Evolutionary conservation across 2,113 vertebrate genomes (phyloP).

Genomic region (Rhinolophus sinicus): DNA sequence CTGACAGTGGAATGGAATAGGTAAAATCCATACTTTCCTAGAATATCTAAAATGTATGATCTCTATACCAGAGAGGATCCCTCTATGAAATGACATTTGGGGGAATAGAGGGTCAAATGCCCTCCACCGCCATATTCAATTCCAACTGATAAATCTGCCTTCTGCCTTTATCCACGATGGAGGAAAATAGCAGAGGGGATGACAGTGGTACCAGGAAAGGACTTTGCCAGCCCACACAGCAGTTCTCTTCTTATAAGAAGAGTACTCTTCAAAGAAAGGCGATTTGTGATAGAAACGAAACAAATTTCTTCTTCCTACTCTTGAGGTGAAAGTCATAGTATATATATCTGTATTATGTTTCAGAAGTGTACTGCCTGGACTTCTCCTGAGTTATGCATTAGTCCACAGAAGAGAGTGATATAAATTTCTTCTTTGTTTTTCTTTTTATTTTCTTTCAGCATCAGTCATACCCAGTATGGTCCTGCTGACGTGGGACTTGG

Average conservation of each 20-base stretch:
- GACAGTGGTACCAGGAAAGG: not conserved
- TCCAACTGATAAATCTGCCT: not conserved
- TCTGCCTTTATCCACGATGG: not conserved
- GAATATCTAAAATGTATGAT: not conserved
- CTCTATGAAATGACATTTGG: not conserved
- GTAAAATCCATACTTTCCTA: not conserved
- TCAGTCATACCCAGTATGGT: not conserved
- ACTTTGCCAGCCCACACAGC: not conserved
- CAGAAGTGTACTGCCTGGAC: not conserved
- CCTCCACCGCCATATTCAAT: not conserved
- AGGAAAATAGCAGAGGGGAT: not conserved
- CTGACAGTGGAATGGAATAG: not conserved
- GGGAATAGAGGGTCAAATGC: not conserved
- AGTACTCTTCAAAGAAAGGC: not conserved
- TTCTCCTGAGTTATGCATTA: not conserved
- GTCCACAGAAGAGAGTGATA: constrained; percentile 2
- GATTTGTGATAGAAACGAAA: not conserved
- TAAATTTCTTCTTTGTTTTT: not conserved
- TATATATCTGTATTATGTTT: not conserved
- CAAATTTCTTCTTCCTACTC: not conserved
- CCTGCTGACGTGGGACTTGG: not conserved
- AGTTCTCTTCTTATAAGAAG: not conserved
- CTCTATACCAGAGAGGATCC: not conserved
- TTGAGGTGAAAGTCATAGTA: constrained; percentile 1
- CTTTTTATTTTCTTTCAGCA: not conserved